Percentiles rank a stretch among this genome's conserved stretches.
Conservation (phyloP, 1,140 invertebrate genomes). For the Papilio polytes region DNA sequence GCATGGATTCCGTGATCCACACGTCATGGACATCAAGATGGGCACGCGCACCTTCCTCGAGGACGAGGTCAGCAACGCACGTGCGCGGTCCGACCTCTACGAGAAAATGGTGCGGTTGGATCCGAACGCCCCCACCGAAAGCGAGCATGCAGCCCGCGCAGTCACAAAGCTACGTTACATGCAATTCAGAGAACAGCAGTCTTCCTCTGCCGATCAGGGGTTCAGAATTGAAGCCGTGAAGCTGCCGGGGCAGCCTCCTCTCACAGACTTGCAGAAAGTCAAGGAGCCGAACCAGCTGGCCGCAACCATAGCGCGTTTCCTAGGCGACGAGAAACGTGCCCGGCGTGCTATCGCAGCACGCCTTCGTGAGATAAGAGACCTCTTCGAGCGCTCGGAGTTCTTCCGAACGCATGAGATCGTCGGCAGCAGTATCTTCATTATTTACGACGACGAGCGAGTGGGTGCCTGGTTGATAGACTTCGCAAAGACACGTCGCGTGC, state of each 20-base stretch:
- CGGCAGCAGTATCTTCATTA: conserved; percentile 97
- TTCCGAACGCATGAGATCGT: conserved; percentile 97
- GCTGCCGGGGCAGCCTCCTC: conserved; percentile 88
- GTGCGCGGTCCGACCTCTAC: conserved; percentile 91
- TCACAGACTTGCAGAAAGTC: conserved; percentile 91
- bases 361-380: conserved; percentile 90
- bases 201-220: conserved; percentile 95
- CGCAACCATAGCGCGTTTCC: conserved; percentile 91
- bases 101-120: conserved; percentile 98
- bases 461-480: conserved; percentile 99
- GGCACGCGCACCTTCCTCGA: conserved; percentile 97
- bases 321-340: conserved; percentile 87
- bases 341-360: conserved; percentile 83
- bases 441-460: conserved; percentile 94
- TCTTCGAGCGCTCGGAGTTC: conserved; percentile 94
- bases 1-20: conserved; percentile 92
- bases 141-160: conserved; percentile 90
- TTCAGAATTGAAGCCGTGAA: conserved; percentile 99
- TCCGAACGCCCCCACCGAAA: conserved; percentile 91
- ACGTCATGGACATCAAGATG: conserved; percentile 97
- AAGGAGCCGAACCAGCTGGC: conserved; percentile 91
- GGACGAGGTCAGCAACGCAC: conserved; percentile 94
- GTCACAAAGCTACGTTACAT: conserved; percentile 98
- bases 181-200: conserved; percentile 97
- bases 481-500: conserved; percentile 93